Evolutionary conservation across 2,797 vertebrate genomes (phyloP).

Genomic region (Brachyalestes nurse): DNA sequence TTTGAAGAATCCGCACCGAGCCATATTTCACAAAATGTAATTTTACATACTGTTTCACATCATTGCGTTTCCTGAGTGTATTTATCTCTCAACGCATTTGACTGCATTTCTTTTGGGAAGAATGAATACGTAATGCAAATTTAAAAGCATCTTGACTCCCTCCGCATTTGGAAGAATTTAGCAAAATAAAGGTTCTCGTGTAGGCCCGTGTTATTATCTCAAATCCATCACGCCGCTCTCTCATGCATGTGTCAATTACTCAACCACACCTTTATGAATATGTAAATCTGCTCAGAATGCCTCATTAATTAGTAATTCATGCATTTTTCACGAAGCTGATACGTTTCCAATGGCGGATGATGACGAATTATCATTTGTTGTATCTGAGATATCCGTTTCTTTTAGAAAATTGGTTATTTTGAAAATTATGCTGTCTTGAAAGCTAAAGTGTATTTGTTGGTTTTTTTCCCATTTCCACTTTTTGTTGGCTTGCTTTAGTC

Average conservation of each 20-base stretch:
- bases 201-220: conserved; percentile 75
- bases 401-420: conserved; percentile 77
- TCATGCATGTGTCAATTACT: conserved; percentile 84
- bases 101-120: conserved; percentile 79
- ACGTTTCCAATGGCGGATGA: conserved; percentile 76
- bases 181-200: conserved; percentile 78
- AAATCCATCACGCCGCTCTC: conserved; percentile 77
- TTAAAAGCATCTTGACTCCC: conserved; percentile 76
- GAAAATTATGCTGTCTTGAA: conserved; percentile 47
- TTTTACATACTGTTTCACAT: conserved; percentile 84
- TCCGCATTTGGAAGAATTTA: conserved; percentile 76
- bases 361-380: conserved; percentile 81
- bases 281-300: conserved; percentile 84
- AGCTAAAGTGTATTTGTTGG: conserved; percentile 41
- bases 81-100: conserved; percentile 81
- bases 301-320: conserved; percentile 88
- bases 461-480: conserved; percentile 23
- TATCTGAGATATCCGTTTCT: conserved; percentile 77
- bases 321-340: conserved; percentile 82
- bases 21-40: conserved; percentile 83
- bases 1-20: conserved; percentile 78
- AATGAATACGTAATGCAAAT: conserved; percentile 80
- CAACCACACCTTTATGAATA: conserved; percentile 85
- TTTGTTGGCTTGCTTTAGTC: conserved; percentile 4
- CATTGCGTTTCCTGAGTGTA: conserved; percentile 77